Evolutionary conservation across 1,140 invertebrate species (phyloP), one percentile per base, ranked within the genome.

Genomic region (Sitobion miscanthi): DNA sequence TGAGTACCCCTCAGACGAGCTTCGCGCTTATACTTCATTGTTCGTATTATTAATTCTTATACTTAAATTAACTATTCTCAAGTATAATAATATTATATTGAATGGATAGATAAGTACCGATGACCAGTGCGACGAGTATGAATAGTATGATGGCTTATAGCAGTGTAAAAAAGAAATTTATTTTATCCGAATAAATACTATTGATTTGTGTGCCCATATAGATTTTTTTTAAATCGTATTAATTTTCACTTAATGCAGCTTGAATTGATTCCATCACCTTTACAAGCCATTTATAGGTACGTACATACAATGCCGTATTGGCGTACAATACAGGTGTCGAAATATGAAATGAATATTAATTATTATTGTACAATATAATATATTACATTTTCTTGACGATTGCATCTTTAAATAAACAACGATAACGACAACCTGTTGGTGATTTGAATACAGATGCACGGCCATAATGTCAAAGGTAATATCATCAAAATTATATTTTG

Each of bases 291-390:
- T 20, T 38, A n/a, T 17, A 54, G 52, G 49, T 49, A 21, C 21
- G 23, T 86, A 86, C 5, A 35, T 21, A 87, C 25, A 87, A 87
- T 49, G 25, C 5, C 23, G 45, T 86, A 25, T 86, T 47, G 77
- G 35, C 35, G 35, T 38, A 83, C 77, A 38, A 38, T 83, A 86
- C 42, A 45, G 25, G 23, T 86, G 42, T 86, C 85, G 42, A 87
- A 49, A 52, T 87, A 49, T n/a, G 47, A 87, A 87, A 21, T 87
- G 86, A 87, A 87, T 87, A 87, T 87, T 87, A 87, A 87, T 87
- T 20, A 49, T 87, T 87, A 87, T 87, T 86, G 9, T 86, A 42
- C 62, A 77, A 77, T 77, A n/a, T 62, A 57, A 69, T 69, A 17
- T 77, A 77, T 35, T 77, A n/a, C 14, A n/a, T 77, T 77, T 77